Percentiles rank a stretch among this genome's conserved stretches.
These are phyloP conservation scores for Glaucidium brasilianum DNA, from an alignment of 2,113 vertebrate species.

Conservation along the genomic window DNA sequence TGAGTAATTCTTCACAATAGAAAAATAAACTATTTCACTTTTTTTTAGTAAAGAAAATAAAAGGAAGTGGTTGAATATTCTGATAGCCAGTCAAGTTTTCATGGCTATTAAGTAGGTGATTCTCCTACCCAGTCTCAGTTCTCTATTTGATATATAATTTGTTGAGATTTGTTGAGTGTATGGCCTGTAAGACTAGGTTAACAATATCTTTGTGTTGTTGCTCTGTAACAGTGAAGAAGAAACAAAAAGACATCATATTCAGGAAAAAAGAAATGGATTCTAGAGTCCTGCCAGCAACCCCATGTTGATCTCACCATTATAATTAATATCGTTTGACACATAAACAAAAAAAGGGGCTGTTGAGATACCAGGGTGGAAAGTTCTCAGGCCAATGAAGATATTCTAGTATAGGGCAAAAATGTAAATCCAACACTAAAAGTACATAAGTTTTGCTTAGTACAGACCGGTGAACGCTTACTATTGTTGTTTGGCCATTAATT, in stretches of 20 bases:
- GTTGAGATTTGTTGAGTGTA: neutral
- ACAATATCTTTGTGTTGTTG: neutral
- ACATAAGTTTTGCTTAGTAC: neutral
- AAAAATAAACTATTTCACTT: neutral
- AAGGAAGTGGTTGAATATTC: neutral
- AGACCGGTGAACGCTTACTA: neutral
- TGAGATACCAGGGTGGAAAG: neutral
- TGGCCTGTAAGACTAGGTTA: neutral
- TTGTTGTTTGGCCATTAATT: neutral
- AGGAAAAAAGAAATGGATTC: neutral
- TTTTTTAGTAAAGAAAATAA: neutral
- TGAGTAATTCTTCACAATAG: neutral
- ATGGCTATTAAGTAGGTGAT: neutral
- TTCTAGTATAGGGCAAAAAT: neutral
- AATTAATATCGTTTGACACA: neutral
- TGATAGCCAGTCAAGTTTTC: neutral
- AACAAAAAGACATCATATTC: neutral
- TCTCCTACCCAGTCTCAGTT: neutral
- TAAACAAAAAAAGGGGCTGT: neutral
- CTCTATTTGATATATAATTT: neutral
- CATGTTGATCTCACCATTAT: neutral
- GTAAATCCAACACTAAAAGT: neutral
- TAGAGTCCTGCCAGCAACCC: rapidly evolving
- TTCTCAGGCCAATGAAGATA: neutral
- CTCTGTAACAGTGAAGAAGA: neutral